phyloP scores from a whole-genome alignment of 2,888 invertebrate species.

The Eupithecia vulgata region DNA sequence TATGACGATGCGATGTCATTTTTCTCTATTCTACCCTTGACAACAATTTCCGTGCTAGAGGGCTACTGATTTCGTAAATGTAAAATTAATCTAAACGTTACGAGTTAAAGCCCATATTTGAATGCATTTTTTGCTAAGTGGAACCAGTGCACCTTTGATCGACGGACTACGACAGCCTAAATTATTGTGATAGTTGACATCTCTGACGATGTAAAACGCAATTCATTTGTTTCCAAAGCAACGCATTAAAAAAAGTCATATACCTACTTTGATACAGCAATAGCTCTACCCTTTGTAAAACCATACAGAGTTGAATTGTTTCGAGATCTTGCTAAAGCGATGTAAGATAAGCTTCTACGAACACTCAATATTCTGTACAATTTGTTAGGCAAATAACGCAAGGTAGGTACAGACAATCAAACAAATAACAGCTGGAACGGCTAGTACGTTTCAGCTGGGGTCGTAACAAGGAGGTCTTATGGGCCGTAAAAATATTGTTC shows the following conservation, averaged over 20 bases:
- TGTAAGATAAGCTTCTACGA: neutral
- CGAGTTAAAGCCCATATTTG: too few species aligned
- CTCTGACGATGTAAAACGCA: neutral
- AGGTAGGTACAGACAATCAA: constrained; percentile 8
- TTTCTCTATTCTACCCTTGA: too few species aligned
- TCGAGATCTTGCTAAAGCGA: neutral
- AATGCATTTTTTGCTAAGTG: too few species aligned
- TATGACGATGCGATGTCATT: too few species aligned
- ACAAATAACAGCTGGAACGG: constrained; percentile 21
- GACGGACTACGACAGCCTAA: too few species aligned
- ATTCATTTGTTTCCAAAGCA: neutral
- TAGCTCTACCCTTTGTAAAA: neutral
- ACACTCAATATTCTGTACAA: constrained; percentile 4
- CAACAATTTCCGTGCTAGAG: too few species aligned
- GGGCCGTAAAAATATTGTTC: constrained; percentile 13
- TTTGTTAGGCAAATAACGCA: neutral
- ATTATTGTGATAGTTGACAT: neutral
- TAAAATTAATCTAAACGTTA: too few species aligned
- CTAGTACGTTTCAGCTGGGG: constrained; percentile 19
- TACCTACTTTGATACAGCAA: neutral
- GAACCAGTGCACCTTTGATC: too few species aligned
- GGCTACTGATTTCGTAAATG: too few species aligned
- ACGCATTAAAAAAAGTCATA: neutral
- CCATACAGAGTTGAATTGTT: neutral
- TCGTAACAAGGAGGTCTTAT: constrained; percentile 3